Percentiles rank a stretch among this genome's conserved stretches.
These are phyloP conservation scores for Rousettus leschenaultii DNA, from an alignment of 2,113 vertebrate species.

Conservation along the genomic window DNA sequence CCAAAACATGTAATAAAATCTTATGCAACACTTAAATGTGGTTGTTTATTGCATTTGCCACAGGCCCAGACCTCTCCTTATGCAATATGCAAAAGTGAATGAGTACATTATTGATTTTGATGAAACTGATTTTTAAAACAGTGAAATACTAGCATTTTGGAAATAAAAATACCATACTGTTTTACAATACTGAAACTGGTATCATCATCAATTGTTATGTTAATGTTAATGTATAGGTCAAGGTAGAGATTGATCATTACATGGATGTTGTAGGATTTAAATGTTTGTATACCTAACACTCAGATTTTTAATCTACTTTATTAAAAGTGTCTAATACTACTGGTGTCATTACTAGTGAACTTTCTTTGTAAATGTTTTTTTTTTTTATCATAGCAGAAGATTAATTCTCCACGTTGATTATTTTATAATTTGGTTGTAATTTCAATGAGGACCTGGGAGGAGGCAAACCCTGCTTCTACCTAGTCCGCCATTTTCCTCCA, in stretches of 20 bases:
- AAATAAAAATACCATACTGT: neutral
- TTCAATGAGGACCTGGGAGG: no score
- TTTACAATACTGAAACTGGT: constrained; percentile 4
- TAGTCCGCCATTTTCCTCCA: no score
- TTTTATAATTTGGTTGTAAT: no score
- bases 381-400: neutral
- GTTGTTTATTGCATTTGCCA: neutral
- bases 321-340: neutral
- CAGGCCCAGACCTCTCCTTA: neutral
- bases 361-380: constrained; percentile 15
- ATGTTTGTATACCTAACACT: neutral
- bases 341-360: neutral
- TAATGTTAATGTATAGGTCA: neutral
- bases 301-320: constrained; percentile 13
- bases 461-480: no score
- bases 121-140: neutral
- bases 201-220: neutral
- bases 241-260: neutral
- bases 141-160: constrained; percentile 16
- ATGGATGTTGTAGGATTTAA: constrained; percentile 19
- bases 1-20: neutral
- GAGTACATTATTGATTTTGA: neutral
- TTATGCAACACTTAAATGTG: neutral
- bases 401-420: neutral
- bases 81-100: neutral